phyloP scores from a whole-genome alignment of 2,888 invertebrate species.

The Rugalucina vietnamica region DNA sequence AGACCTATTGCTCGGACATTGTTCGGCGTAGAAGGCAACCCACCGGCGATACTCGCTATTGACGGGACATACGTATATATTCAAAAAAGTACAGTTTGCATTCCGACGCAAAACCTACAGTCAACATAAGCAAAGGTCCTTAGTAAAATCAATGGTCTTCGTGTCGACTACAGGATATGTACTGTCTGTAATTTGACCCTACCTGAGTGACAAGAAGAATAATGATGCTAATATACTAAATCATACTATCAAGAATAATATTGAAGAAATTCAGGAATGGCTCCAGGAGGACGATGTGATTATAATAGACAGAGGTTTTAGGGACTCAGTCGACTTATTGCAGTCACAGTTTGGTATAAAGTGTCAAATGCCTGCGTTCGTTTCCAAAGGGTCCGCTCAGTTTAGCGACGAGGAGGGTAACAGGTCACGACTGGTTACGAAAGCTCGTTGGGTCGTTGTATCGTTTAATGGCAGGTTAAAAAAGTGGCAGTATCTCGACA shows the following conservation, averaged over 20 bases:
- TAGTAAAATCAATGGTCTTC: slow-evolving; percentile 56
- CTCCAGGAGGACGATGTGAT: slow-evolving; percentile 44
- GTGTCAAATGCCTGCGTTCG: slow-evolving; percentile 41
- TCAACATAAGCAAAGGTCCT: slow-evolving; percentile 47
- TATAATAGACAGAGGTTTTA: slow-evolving; percentile 54
- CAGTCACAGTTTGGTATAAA: slow-evolving; percentile 47
- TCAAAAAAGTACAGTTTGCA: slow-evolving; percentile 42
- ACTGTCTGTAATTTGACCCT: slow-evolving; percentile 50
- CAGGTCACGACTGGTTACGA: slow-evolving; percentile 44
- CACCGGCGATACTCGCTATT: slow-evolving; percentile 37
- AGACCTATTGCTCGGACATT: slow-evolving; percentile 42
- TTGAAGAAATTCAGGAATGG: slow-evolving; percentile 30
- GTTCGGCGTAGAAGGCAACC: slow-evolving; percentile 12
- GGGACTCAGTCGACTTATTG: slow-evolving; percentile 39
- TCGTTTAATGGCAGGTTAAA: slow-evolving; percentile 12
- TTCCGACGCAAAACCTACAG: slow-evolving; percentile 46
- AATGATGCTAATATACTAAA: slow-evolving; percentile 53
- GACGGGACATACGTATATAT: slow-evolving; percentile 61
- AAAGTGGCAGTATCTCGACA: slow-evolving; percentile 23
- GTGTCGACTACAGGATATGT: slow-evolving; percentile 50
- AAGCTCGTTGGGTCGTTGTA: slow-evolving; percentile 10
- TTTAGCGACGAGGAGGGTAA: slow-evolving; percentile 47
- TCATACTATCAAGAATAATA: slow-evolving; percentile 45
- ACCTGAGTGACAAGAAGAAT: slow-evolving; percentile 46
- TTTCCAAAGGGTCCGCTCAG: slow-evolving; percentile 42